Evolutionary conservation across 2,113 vertebrate genomes (phyloP), one percentile per base, ranked within the genome.

Genomic region (Hoplias malabaricus): DNA sequence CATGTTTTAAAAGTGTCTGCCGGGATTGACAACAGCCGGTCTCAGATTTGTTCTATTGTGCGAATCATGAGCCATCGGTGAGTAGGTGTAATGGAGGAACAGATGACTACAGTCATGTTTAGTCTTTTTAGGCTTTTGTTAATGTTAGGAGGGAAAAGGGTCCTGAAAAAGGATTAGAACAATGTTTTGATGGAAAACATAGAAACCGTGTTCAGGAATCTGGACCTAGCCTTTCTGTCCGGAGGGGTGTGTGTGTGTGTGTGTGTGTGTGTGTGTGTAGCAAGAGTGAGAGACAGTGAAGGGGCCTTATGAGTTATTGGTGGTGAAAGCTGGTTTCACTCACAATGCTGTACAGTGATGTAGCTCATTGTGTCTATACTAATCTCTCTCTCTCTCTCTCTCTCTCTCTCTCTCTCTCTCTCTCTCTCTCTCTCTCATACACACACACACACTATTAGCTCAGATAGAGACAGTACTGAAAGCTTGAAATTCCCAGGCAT

Each of bases 381-480:
- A 2, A n/a, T n/a, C n/a, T n/a, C n/a, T 13, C 25, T 43, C 57
- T 5, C 27, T 34, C 27, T 33, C 38, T 23, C 36, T 11, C 54
- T 11, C 25, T 8, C 70, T 3, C 59, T 25, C 57, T 12, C 14
- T 23, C 33, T 23, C 42, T 21, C 57, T 25, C 40, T n/a, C 23
- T 46, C 59, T 70, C 34, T 46, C 23, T 56, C 46, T 46, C 25
- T 36, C 36, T 66, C 53, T 50, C 33, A 71, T 33, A 67, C 23
- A 79, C 38, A 69, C 48, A 71, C 19, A 38, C 21, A n/a, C 23
- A 50, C 21, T 8, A 25, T n/a, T 57, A 31, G 25, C 69, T 79
- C 43, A 21, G 46, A 61, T 25, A 53, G 14, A 50, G 50, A 33
- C 65, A 69, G 62, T 68, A 67, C 57, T 78, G 62, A 81, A 83